Evolutionary conservation across 2,888 invertebrate genomes (phyloP), one percentile per base, ranked within the genome.

Genomic region (Thymelicus sylvestris): DNA sequence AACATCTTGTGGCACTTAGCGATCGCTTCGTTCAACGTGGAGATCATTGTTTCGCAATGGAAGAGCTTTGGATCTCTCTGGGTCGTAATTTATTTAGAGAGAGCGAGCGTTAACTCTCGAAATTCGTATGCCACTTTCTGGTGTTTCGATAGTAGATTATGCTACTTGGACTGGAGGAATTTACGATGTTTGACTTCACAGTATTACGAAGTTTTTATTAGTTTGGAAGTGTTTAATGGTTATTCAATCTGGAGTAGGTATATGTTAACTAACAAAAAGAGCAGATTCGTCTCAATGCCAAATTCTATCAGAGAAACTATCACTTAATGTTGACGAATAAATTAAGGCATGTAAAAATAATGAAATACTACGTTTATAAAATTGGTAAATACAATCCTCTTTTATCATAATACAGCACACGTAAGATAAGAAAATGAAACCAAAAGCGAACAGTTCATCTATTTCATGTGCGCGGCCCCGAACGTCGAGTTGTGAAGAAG

Each of bases 401-500:
- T 12, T 12, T 12, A 44, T 12, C 44, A 44, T 4, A 12, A 4
- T 44, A 44, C 44, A 44, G 8, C 31, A 10, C 31, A 57, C 6
- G 6, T 6, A 31, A 57, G 5, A 31, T 31, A 57, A 57, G 12
- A 31, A 31, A 31, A 44, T 24, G 44, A 48, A 24, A 6, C 15
- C 24, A 15, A 44, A 15, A 13, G 66, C 64, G 74, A 71, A 71
- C 69, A 74, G 69, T 60, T 72, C 66, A 73, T 61, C 60, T 64
- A 70, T 75, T 73, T 70, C 66, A 63, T 44, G 44, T 74, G 55
- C 66, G 66, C 61, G 70, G 60, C 57, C 66, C 55, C 61, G 13
- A 57, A 31, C 57, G 57, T 57, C 6, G 31, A 50, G 83, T 82
- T 76, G 75, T 80, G 78, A 78, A 79, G 75, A 31, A 31, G 75